Evolutionary conservation across 2,888 invertebrate genomes (phyloP).

Genomic region (Drosophila mimica): DNA sequence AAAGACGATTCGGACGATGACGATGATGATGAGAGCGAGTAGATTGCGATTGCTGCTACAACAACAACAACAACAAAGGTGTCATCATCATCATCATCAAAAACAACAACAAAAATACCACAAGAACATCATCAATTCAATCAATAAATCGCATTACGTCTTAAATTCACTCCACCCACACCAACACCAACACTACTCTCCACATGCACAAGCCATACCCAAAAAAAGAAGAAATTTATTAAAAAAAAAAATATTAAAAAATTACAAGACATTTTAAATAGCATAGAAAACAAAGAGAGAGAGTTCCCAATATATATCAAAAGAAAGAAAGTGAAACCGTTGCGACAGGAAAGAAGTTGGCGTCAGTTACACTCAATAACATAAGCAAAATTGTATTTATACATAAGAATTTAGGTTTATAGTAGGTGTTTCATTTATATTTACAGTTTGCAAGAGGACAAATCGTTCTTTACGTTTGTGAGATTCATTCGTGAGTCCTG

Average conservation of each 20-base stretch:
- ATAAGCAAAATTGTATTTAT: constrained; percentile 70
- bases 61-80: constrained; percentile 13
- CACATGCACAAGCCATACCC: constrained; percentile 24
- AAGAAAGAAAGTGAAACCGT: constrained; percentile 3
- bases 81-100: constrained; percentile 11
- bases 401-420: constrained; percentile 77
- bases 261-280: constrained; percentile 28
- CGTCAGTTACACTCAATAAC: constrained; percentile 20
- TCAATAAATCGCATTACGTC: constrained; percentile 54
- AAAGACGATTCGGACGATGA: constrained; percentile 89
- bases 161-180: constrained; percentile 16
- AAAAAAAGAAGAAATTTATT: constrained; percentile 14
- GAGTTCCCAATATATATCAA: constrained; percentile 24
- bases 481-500: constrained; percentile 18
- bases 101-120: constrained; percentile 14
- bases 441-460: constrained; percentile 47
- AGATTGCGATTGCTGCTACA: constrained; percentile 73
- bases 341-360: constrained; percentile 27
- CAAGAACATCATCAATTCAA: constrained; percentile 37
- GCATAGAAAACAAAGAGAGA: constrained; percentile 15
- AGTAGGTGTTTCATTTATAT: constrained; percentile 71
- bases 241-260: constrained; percentile 10
- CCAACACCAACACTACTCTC: constrained; percentile 9
- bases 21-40: constrained; percentile 88
- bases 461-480: constrained; percentile 30